Conservation (phyloP, 2,888 invertebrate species). For the Galerucella pusilla region DNA sequence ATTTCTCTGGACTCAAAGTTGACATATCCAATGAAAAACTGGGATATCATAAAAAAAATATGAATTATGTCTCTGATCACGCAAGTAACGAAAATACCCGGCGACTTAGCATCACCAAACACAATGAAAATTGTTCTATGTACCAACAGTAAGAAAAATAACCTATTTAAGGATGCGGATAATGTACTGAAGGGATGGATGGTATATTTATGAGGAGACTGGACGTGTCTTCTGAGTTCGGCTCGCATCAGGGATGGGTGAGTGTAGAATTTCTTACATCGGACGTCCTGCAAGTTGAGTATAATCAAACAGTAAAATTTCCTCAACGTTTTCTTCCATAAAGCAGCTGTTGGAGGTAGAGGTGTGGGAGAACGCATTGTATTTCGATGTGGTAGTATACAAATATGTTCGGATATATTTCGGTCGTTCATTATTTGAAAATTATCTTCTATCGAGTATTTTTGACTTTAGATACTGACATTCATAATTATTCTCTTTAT, state of each 20-base stretch:
- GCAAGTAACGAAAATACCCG: not conserved
- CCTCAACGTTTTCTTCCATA: constrained; percentile 2
- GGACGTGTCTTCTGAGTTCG: constrained; percentile 31
- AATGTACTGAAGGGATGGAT: constrained; percentile 44
- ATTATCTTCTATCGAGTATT: too few relatives aligned
- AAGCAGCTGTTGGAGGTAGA: constrained; percentile 18
- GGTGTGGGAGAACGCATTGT: not conserved
- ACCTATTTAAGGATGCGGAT: constrained; percentile 11
- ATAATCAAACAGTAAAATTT: constrained; percentile 7
- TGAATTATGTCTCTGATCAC: constrained; percentile 6
- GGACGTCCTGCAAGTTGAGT: constrained; percentile 20
- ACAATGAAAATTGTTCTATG: constrained; percentile 12
- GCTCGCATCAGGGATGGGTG: constrained; percentile 22
- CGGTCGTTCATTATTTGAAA: not conserved
- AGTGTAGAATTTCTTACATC: constrained; percentile 28
- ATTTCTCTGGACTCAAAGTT: constrained; percentile 15
- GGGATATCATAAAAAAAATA: constrained; percentile 1
- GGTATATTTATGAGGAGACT: constrained; percentile 23
- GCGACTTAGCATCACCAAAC: not conserved
- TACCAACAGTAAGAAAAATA: constrained; percentile 13
- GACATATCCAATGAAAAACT: constrained; percentile 32
- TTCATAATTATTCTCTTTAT: too few relatives aligned
- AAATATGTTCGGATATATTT: not conserved
- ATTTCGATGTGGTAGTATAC: not conserved
- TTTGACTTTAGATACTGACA: too few relatives aligned